Evolutionary conservation across 1,140 invertebrate species (phyloP), one percentile per base, ranked within the genome.

Genomic region (Helicoverpa armigera): DNA sequence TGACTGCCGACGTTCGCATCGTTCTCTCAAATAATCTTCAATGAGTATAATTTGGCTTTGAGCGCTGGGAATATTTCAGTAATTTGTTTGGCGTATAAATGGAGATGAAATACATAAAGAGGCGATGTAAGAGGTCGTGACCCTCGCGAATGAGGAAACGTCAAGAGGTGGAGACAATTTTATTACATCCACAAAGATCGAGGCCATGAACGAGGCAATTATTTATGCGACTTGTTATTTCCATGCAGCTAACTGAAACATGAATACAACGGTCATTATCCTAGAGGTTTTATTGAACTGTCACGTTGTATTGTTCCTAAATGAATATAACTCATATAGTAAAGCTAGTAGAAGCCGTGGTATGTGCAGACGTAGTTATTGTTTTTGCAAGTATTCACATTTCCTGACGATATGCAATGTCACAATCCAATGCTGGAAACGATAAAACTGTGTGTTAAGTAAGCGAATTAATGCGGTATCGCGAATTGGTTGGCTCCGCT

Each of bases 401-500:
- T 69, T 79, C 35, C 76, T 58, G n/a, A 79, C 16, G 70, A 60
- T 58, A 58, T 60, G 73, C 72, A 82, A 65, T 78, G 74, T 82
- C 65, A 80, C 73, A 74, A 80, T 69, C 16, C 67, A 23, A 74
- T 70, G 72, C 35, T 58, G 63, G 43, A 78, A 84, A 82, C 82
- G 73, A 82, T 85, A 83, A 88, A 84, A 67, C 73, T 75, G 31
- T 80, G 70, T 86, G 79, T 88, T 85, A 87, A 90, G 76, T 88
- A 88, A 89, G 90, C 85, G 88, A 91, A 91, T 87, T 85, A 86
- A 87, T 84, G 88, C 76, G 79, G 76, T 83, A 85, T 88, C 78
- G 80, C 83, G 82, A 90, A 86, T 89, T 82, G 79, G 54, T 89
- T 93, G 92, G 90, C 92, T 87, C 2, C 82, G 56, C 69, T 88